A percentile compares a stretch with the other conserved stretches of the same genome.
These are phyloP conservation scores for Nasua narica DNA, from an alignment of 2,797 vertebrate species.

Conservation along the genomic window DNA sequence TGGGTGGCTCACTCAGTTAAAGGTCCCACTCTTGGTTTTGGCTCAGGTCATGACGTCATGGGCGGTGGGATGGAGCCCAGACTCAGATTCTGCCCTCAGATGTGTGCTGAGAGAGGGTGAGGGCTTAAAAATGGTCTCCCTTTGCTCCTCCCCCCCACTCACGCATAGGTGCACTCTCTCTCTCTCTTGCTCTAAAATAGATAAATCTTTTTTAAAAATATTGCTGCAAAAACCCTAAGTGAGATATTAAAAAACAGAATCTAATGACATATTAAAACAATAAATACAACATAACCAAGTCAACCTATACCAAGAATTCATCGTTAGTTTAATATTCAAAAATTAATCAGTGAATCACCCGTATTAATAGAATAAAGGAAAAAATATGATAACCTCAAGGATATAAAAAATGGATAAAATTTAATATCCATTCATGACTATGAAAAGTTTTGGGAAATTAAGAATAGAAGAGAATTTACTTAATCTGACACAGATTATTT, in stretches of 20 bases:
- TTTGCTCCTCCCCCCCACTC: neutral
- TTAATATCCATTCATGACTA: neutral
- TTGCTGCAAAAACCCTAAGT: neutral
- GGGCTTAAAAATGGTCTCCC: neutral
- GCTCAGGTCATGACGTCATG: neutral
- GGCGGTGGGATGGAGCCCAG: neutral
- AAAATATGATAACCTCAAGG: neutral
- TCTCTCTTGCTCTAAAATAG: neutral
- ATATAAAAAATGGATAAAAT: neutral
- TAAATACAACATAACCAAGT: neutral
- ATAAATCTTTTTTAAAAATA: neutral
- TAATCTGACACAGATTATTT: neutral
- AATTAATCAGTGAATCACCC: neutral
- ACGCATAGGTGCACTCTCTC: no score
- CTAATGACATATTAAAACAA: neutral
- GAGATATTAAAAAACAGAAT: neutral
- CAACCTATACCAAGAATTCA: neutral
- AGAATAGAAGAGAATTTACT: neutral
- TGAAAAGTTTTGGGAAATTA: neutral
- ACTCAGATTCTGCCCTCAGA: neutral
- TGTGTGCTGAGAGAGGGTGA: neutral
- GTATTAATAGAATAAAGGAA: neutral
- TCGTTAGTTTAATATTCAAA: neutral
- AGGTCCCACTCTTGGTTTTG: neutral
- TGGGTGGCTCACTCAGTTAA: neutral